Evolutionary conservation across 2,888 invertebrate species (phyloP).

Genomic region (Platycheirus albimanus): DNA sequence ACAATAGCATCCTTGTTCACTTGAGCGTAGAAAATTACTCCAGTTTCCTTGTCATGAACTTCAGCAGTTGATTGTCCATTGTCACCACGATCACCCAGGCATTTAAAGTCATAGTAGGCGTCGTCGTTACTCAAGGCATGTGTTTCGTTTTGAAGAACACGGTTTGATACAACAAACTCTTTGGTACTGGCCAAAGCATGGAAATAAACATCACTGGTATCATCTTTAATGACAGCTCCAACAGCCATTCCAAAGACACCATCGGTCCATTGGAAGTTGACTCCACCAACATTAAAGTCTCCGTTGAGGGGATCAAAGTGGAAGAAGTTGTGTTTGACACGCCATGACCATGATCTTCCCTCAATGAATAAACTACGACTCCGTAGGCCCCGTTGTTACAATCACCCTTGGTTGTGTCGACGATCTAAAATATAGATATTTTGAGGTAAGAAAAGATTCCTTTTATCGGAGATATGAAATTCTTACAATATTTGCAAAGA

Average conservation of each 20-base stretch:
- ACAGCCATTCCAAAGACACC: conserved; percentile 90
- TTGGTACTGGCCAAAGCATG: conserved; percentile 91
- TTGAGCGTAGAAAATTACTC: conserved; percentile 91
- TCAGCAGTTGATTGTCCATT: conserved; percentile 90
- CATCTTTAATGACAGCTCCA: conserved; percentile 85
- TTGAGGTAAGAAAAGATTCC: no score
- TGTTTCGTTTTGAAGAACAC: conserved; percentile 88
- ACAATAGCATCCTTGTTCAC: conserved; percentile 90
- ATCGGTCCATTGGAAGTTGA: conserved; percentile 94
- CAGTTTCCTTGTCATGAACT: conserved; percentile 87
- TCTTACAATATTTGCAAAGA: conserved; percentile 91
- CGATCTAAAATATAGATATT: conserved; percentile 84
- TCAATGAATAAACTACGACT: conserved; percentile 90
- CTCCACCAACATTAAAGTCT: conserved; percentile 89
- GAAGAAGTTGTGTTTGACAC: conserved; percentile 91
- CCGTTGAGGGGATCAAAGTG: conserved; percentile 91
- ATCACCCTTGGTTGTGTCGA: conserved; percentile 87
- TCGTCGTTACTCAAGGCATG: conserved; percentile 86
- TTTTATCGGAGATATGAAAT: no score
- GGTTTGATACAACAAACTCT: conserved; percentile 90
- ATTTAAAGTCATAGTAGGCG: conserved; percentile 88
- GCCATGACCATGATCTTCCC: conserved; percentile 90
- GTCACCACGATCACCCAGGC: conserved; percentile 88
- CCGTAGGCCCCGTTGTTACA: conserved; percentile 90
- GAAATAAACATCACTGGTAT: conserved; percentile 89